Evolutionary conservation across 2,888 invertebrate genomes (phyloP), one percentile per base, ranked within the genome.

Genomic region (Listrodromus nycthemerus): DNA sequence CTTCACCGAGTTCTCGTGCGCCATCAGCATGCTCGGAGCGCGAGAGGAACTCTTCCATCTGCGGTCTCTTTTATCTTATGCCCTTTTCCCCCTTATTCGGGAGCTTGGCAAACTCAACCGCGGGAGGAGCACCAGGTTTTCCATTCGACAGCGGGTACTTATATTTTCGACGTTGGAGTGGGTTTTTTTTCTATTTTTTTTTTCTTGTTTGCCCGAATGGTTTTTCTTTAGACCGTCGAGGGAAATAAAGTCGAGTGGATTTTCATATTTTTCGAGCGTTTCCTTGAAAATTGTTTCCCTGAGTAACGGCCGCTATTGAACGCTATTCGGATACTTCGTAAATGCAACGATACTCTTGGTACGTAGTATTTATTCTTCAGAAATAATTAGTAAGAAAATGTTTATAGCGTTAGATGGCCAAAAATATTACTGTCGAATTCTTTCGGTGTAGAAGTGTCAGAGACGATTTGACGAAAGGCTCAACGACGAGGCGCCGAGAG

Each of bases 111-210:
- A 79, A 61, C 48, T 61, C 67, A 76, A 69, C 77, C 67, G 67
- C 67, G 69, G 16, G 30, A 30, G 30, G 16, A 77, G 30, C 69
- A 33, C 55, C 52, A 63, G 61, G 41, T 63, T 82, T 83, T 77
- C 82, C 80, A 77, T 82, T 84, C 82, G 79, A 48, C 75, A 70
- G 52, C 63, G 63, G 24, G 50, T 75, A 10, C 87, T 87, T 87
- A 87, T 88, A 89, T 88, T 89, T 86, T 45, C 80, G 30, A 30
- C 66, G 74, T 71, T 33, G 13, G 41, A 33, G 71, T 52, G 33
- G 65, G 37, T 58, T 48, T 61, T 82, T 86, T 82, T 82, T 74
- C 74, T 84, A 63, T 75, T 24, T 19, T 48, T 16, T 58, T 30
- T 41, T 30, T 19, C 30, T n/a, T 21, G 16, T 74, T 13, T n/a